A percentile compares a stretch with the other conserved stretches of the same genome.
Evolutionary conservation across 1,140 invertebrate species (phyloP).

Genomic region (Brachionus paranguensis): DNA sequence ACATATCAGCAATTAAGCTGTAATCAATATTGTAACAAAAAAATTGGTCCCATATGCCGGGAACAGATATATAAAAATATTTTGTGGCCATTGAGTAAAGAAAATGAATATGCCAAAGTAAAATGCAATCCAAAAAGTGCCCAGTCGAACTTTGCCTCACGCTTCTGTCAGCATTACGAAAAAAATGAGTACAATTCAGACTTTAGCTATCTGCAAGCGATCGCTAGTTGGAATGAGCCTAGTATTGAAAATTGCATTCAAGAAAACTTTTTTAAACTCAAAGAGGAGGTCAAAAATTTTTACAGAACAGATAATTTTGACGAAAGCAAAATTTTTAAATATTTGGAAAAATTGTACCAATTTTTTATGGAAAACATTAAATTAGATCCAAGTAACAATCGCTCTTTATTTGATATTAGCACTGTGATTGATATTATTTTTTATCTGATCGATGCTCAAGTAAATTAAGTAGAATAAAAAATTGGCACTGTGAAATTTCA

Average conservation of each 20-base stretch:
- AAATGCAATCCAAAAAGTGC: neutral
- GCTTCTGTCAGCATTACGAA: neutral
- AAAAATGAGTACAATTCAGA: conserved; percentile 43
- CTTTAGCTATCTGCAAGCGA: conserved; percentile 44
- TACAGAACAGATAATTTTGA: conserved; percentile 41
- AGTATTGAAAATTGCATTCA: conserved; percentile 51
- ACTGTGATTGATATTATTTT: conserved; percentile 50
- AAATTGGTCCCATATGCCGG: conserved; percentile 52
- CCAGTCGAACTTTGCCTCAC: neutral
- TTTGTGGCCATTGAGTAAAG: conserved; percentile 47
- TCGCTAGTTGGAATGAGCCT: conserved; percentile 47
- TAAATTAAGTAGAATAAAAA: conserved; percentile 18
- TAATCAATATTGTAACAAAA: conserved; percentile 51
- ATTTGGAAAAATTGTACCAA: conserved; percentile 35
- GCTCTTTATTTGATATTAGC: conserved; percentile 50
- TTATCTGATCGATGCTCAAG: conserved; percentile 48
- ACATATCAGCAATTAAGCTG: conserved; percentile 43
- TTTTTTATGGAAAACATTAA: conserved; percentile 46
- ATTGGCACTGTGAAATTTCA: no score
- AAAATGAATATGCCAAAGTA: conserved; percentile 43
- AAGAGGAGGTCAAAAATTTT: conserved; percentile 45
- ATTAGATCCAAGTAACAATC: conserved; percentile 45
- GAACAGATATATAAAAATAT: conserved; percentile 52
- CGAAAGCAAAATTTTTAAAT: conserved; percentile 44
- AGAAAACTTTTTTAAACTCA: conserved; percentile 45